Percentiles rank a stretch among this genome's conserved stretches.
Evolutionary conservation across 2,888 invertebrate species (phyloP).

Genomic region (Nasonia oneida): DNA sequence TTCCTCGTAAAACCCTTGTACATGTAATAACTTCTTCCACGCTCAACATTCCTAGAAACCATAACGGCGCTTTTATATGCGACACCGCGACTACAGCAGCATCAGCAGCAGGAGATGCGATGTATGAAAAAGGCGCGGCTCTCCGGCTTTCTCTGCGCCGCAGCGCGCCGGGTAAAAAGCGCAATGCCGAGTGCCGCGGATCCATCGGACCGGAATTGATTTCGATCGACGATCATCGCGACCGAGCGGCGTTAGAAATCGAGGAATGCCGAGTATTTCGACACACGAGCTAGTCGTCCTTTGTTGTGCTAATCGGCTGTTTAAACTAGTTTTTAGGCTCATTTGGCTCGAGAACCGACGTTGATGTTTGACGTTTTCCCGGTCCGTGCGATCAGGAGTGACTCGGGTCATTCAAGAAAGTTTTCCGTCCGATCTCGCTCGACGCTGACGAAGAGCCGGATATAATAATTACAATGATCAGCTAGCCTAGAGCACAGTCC

Average conservation of each 20-base stretch:
- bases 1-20: not conserved
- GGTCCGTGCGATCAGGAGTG: too few species aligned
- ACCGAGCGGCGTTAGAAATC: slow-evolving; percentile 13
- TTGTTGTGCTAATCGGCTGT: not conserved
- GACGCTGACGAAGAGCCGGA: not conserved
- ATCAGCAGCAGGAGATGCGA: not conserved
- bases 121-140: slow-evolving; percentile 6
- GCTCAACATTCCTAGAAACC: not conserved
- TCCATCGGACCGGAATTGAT: slow-evolving; percentile 37
- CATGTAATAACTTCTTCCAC: not conserved
- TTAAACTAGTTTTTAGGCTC: not conserved
- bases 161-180: slow-evolving; percentile 16
- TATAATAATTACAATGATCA: not conserved
- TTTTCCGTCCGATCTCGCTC: too few species aligned
- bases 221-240: slow-evolving; percentile 1
- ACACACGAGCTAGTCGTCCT: not conserved
- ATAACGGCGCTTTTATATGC: slow-evolving; percentile 13
- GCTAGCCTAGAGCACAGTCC: not conserved
- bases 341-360: too few species aligned
- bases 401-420: too few species aligned
- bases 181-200: not conserved
- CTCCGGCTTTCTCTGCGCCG: slow-evolving; percentile 36
- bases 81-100: not conserved
- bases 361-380: too few species aligned
- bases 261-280: not conserved